Evolutionary conservation across 2,888 invertebrate genomes (phyloP), one percentile per base, ranked within the genome.

Genomic region (Apodemia hepburni): DNA sequence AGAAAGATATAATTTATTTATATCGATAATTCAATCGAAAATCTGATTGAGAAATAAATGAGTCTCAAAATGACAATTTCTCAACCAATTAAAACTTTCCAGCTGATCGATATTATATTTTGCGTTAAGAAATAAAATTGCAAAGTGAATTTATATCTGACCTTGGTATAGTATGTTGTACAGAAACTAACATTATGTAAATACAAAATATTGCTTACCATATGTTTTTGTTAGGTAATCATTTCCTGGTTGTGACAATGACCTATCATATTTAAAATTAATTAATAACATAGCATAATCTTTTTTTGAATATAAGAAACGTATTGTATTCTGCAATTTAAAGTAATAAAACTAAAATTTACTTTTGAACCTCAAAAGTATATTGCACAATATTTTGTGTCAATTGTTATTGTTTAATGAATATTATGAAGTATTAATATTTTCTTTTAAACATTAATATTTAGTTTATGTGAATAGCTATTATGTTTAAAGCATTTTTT

Each of bases 171-270:
- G 27, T 54, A 6, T 6, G 22, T 54, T 15, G 27, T 27, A 15
- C 27, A 54, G 54, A 27, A 15, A 51, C 51, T 17, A 15, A 54
- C 54, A 54, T 54, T 54, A 27, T 54, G 12, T 54, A 54, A 51
- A 54, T 65, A 68, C 54, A 61, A 59, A 59, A 59, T 61, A 45
- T 65, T 65, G 64, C 64, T 61, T 61, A 59, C 22, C 42, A 61
- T 54, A 62, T 49, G 33, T 64, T 38, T 58, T 35, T 54, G 58
- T 64, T 62, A 64, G 62, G 18, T 65, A 62, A 62, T 58, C 18
- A 5, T 61, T 54, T 54, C 17, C 38, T 17, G 18, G 33, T 51
- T 51, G 51, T 1, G 3, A 51, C 11, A 18, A 22, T 22, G 7
- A 22, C 51, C 22, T 51, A 38, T 3, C 3, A 12, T 12, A 38